Base-by-base conservation (phyloP, 2,888 invertebrate species). In the Poecilobothrus nobilitatus region DNA sequence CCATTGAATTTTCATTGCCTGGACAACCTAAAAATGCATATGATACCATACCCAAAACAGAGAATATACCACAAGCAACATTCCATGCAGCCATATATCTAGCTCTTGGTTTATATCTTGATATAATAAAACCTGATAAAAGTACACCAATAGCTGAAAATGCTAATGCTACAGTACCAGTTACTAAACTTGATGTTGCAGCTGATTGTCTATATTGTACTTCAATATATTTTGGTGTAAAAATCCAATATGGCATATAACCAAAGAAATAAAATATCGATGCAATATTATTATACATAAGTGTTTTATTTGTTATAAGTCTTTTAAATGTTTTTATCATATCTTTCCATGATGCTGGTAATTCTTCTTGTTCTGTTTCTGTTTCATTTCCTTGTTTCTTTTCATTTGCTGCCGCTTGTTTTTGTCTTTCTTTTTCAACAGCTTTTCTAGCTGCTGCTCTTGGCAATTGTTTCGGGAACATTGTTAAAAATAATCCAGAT, bases 161-260 rank as follows among this genome's bases (percentile, higher is more conserved):
- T 8, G 87, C 85, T n/a, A 89, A 79, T 0, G 89, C 88, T 1
- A 88, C 87, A 0, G 87, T 87, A 68, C 89, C 92, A 66, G 91
- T 90, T 65, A 90, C 87, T 72, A 91, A 83, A 73, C 89, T 91
- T 0, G 92, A 90, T 10, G 86, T 86, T 0, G 90, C 88, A 0
- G 92, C 90, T 8, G 91, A 89, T 74, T 90, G 88, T 69, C 87
- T 85, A 79, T 91, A 93, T 79, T 91, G 91, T 0, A 89, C 90
- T 80, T 93, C 92, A 71, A 93, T 90, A 76, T 91, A 91, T 78
- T 92, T 92, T 0, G 92, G 91, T 78, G 91, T 86, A 76, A 91
- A 92, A 66, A 91, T 90, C 86, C 90, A 90, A 76, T 89, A 90
- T 0, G 91, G 91, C 82, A 88, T 87, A 76, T 88, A 88, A 1